phyloP scores from a whole-genome alignment of 2,113 vertebrate genomes.

The Microtus oregoni region DNA sequence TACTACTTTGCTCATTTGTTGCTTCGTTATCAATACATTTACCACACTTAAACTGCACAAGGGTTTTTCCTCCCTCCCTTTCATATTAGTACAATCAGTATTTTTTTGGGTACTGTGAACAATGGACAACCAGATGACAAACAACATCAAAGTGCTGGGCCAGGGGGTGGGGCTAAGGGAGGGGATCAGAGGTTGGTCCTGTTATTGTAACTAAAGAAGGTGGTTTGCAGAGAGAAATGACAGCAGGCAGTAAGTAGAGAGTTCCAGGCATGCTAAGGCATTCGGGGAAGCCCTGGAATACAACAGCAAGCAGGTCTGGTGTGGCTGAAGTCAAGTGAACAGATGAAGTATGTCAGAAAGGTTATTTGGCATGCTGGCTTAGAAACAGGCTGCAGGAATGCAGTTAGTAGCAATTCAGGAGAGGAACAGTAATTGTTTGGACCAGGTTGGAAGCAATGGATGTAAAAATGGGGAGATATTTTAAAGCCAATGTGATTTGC shows the following conservation, averaged over 20 bases:
- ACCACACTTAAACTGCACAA: background rate
- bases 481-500: background rate
- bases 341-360: background rate
- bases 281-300: background rate
- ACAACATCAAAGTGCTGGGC: background rate
- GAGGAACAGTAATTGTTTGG: background rate
- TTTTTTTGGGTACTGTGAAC: background rate
- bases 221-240: background rate
- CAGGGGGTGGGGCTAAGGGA: background rate
- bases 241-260: background rate
- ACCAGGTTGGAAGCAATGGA: background rate
- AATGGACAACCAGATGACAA: conserved; percentile 7
- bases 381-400: background rate
- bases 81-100: background rate
- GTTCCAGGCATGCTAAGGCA: background rate
- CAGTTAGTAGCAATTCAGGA: background rate
- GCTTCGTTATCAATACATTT: background rate
- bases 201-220: background rate
- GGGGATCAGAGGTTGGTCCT: background rate
- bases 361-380: background rate
- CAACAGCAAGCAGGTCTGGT: background rate
- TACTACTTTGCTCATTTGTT: conserved; percentile 27
- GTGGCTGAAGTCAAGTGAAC: background rate
- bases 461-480: background rate
- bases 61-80: background rate